These are phyloP conservation scores for Tetragonisca angustula DNA, from an alignment of 2,888 invertebrate genomes.

Conservation along the genomic window DNA sequence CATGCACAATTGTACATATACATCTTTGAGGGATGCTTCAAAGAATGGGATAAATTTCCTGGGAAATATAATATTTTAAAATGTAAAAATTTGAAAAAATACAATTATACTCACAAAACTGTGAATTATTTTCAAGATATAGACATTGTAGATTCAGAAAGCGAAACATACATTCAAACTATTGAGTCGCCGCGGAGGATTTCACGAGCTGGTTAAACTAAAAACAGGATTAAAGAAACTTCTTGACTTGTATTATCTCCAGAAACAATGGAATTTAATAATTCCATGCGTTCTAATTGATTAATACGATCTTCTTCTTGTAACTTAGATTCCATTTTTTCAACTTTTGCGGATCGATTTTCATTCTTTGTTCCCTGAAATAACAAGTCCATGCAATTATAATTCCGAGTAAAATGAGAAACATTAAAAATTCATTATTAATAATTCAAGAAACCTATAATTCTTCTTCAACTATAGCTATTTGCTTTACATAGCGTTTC, in stretches of 20 bases:
- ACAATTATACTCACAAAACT: too few species aligned
- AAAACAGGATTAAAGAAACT: too few species aligned
- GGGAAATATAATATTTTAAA: too few species aligned
- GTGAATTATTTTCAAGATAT: too few species aligned
- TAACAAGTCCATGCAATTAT: not conserved
- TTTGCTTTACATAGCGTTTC: slow-evolving; percentile 88
- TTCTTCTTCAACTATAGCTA: slow-evolving; percentile 87
- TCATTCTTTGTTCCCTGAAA: slow-evolving; percentile 59
- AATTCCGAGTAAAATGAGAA: not conserved
- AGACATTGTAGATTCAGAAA: too few species aligned
- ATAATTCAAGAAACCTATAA: slow-evolving; percentile 82
- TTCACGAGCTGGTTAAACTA: too few species aligned
- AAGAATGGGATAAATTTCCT: too few species aligned
- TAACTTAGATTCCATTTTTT: slow-evolving; percentile 76
- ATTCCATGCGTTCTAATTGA: slow-evolving; percentile 78
- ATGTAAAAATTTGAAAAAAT: too few species aligned
- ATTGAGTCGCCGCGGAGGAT: too few species aligned
- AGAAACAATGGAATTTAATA: slow-evolving; percentile 77
- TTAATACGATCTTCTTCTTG: slow-evolving; percentile 77
- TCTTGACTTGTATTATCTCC: slow-evolving; percentile 60
- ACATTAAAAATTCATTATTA: not conserved
- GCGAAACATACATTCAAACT: too few species aligned
- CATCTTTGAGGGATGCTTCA: too few species aligned
- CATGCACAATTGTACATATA: too few species aligned
- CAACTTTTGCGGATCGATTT: slow-evolving; percentile 68